Evolutionary conservation across 2,113 vertebrate genomes (phyloP).

Genomic region (Apus apus): DNA sequence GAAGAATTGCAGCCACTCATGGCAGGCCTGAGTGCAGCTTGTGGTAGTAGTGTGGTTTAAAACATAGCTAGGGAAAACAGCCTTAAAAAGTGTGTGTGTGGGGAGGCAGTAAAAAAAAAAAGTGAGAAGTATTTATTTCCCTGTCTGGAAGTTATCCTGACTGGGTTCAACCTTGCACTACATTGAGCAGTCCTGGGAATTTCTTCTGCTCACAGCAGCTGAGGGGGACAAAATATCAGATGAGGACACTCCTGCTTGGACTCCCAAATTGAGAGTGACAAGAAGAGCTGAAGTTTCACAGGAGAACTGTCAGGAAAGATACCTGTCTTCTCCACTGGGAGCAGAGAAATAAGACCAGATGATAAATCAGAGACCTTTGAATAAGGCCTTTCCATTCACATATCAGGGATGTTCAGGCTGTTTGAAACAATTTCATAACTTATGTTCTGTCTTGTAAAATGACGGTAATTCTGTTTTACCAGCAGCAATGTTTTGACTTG

Average conservation of each 20-base stretch:
- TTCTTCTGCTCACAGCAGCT: neutral
- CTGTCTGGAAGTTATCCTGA: neutral
- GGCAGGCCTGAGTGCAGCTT: neutral
- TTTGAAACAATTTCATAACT: neutral
- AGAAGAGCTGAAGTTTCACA: neutral
- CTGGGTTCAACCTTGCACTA: neutral
- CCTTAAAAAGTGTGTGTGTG: neutral
- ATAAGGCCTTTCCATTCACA: neutral
- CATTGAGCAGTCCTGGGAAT: neutral
- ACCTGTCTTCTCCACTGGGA: neutral
- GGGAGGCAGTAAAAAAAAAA: neutral
- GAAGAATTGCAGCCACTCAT: neutral
- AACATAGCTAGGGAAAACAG: neutral
- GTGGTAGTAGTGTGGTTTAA: conserved; percentile 24
- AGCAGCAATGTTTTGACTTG: neutral
- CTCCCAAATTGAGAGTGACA: neutral
- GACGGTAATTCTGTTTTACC: neutral
- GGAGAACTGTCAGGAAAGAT: neutral
- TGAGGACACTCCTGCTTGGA: neutral
- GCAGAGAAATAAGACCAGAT: neutral
- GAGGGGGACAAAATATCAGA: neutral
- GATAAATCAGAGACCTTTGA: neutral
- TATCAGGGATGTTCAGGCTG: neutral
- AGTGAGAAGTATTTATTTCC: neutral
- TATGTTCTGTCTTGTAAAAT: neutral